Percentiles rank a stretch among this genome's conserved stretches.
phyloP scores from a whole-genome alignment of 1,140 invertebrate species.

The Drosophila tropicalis region DNA sequence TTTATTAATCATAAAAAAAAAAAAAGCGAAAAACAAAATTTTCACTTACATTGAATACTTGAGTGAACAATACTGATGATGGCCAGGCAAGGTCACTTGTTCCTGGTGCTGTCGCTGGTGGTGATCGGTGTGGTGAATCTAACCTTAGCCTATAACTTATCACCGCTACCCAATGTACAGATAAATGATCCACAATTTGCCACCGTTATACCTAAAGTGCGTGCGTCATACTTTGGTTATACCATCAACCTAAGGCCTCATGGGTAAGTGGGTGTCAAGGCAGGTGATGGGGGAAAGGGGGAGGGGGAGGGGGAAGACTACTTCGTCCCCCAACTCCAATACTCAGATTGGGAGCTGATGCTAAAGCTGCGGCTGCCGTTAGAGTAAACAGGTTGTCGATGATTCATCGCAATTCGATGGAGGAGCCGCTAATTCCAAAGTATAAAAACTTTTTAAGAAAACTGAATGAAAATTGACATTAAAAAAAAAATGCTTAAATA shows the following conservation, averaged over 20 bases:
- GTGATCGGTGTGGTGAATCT: slow-evolving; percentile 1
- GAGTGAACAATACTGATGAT: slow-evolving; percentile 18
- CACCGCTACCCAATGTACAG: slow-evolving; percentile 71
- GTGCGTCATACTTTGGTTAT: slow-evolving; percentile 82
- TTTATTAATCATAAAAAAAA: slow-evolving; percentile 34
- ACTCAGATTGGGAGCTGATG: neutral
- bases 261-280: slow-evolving; percentile 59
- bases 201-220: slow-evolving; percentile 69
- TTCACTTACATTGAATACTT: neutral
- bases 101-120: slow-evolving; percentile 24
- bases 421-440: slow-evolving; percentile 25
- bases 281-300: neutral
- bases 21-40: neutral
- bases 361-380: slow-evolving; percentile 20
- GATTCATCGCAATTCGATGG: slow-evolving; percentile 29
- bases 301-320: neutral
- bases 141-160: slow-evolving; percentile 68
- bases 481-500: slow-evolving; percentile 33
- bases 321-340: slow-evolving; percentile 19
- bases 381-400: slow-evolving; percentile 67
- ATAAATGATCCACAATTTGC: slow-evolving; percentile 69
- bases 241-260: slow-evolving; percentile 67
- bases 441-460: slow-evolving; percentile 33
- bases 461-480: slow-evolving; percentile 54
- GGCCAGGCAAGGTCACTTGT: slow-evolving; percentile 38